A percentile compares a stretch with the other conserved stretches of the same genome.
These are phyloP conservation scores for Drosophila mojavensis DNA, from an alignment of 1,140 invertebrate genomes.

Conservation along the genomic window DNA sequence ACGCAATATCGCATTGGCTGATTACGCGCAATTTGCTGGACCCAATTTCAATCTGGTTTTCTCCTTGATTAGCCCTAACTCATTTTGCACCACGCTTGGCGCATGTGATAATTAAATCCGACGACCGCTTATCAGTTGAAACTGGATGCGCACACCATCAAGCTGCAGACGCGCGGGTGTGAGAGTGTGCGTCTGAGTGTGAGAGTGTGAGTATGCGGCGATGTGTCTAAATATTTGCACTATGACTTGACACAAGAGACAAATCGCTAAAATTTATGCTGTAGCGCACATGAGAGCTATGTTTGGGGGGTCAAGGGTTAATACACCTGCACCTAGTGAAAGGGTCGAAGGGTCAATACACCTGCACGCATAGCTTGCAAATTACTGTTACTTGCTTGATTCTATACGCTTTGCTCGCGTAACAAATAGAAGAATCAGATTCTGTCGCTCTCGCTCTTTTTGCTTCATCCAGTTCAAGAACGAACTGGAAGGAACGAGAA, in stretches of 20 bases:
- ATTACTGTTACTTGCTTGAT: no score
- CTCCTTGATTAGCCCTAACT: background rate
- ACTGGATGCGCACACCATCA: constrained; percentile 4
- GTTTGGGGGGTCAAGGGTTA: background rate
- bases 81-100: background rate
- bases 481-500: no score
- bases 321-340: no score
- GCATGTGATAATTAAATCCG: constrained; percentile 59
- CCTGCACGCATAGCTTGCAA: no score
- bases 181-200: background rate
- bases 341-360: no score
- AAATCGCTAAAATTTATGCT: constrained; percentile 80
- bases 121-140: constrained; percentile 57
- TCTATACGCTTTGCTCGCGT: no score
- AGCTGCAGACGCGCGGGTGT: background rate
- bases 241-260: constrained; percentile 67
- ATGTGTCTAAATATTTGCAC: constrained; percentile 68
- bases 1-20: constrained; percentile 21
- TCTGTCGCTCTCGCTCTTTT: no score
- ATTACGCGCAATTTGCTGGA: background rate
- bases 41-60: constrained; percentile 37
- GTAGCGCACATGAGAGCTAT: constrained; percentile 44
- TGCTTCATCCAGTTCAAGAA: no score
- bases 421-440: no score
- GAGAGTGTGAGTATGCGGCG: background rate